These are phyloP conservation scores for Oostethus manadensis DNA, from an alignment of 2,113 vertebrate genomes.

Conservation along the genomic window DNA sequence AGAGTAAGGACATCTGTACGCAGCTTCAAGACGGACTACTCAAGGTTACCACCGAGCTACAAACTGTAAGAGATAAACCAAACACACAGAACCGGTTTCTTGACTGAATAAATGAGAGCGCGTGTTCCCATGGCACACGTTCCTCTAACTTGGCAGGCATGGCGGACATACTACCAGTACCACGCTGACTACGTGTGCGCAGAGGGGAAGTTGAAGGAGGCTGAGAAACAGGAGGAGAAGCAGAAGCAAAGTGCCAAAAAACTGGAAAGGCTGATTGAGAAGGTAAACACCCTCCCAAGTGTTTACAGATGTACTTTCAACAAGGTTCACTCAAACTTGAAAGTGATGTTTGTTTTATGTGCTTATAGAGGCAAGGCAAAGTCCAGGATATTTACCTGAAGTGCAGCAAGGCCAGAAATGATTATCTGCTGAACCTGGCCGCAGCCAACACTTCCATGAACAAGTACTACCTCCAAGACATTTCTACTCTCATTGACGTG, in stretches of 20 bases:
- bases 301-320: not conserved
- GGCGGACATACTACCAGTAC: constrained; percentile 83
- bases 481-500: constrained; percentile 80
- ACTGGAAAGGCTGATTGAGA: constrained; percentile 80
- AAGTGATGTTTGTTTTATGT: not conserved
- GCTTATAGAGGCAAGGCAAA: constrained; percentile 76
- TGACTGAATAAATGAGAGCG: not conserved
- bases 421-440: constrained; percentile 82
- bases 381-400: constrained; percentile 79
- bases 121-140: constrained; percentile 12
- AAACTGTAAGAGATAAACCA: constrained; percentile 72
- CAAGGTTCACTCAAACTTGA: not conserved
- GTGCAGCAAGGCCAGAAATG: constrained; percentile 82
- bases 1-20: constrained; percentile 82
- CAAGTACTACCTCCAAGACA: constrained; percentile 79
- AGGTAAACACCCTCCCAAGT: constrained; percentile 58
- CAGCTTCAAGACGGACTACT: constrained; percentile 82
- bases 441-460: constrained; percentile 78
- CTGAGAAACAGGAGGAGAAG: constrained; percentile 81
- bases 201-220: constrained; percentile 82
- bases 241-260: constrained; percentile 79
- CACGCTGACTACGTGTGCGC: constrained; percentile 74
- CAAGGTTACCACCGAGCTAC: constrained; percentile 80
- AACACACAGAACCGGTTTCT: constrained; percentile 4
- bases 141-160: constrained; percentile 64